Percentiles rank a stretch among this genome's conserved stretches.
Conservation (phyloP, 1,140 invertebrate species). For the Drosophila saltans region DNA sequence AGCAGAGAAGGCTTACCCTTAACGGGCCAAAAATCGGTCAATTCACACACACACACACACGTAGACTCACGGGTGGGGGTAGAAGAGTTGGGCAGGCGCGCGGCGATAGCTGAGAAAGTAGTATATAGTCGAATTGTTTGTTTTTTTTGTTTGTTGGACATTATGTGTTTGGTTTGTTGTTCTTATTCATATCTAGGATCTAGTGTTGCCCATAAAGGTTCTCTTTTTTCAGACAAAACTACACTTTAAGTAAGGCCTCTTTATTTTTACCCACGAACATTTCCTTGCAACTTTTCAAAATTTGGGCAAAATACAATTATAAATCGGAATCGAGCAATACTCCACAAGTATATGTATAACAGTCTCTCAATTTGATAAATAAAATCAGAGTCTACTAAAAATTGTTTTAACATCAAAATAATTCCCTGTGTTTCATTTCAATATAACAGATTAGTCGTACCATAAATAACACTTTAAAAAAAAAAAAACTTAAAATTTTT, state of each 20-base stretch:
- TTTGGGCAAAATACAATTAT: too few species aligned
- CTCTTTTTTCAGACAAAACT: too few species aligned
- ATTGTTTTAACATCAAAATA: background rate
- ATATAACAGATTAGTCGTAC: background rate
- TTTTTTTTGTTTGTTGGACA: conserved; percentile 1
- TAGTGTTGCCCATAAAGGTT: background rate
- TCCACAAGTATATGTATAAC: background rate
- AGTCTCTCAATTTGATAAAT: background rate
- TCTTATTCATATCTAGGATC: background rate
- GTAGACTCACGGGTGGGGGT: conserved; percentile 42
- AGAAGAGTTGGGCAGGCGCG: conserved; percentile 46
- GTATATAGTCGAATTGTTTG: conserved; percentile 40
- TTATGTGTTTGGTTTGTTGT: conserved; percentile 6
- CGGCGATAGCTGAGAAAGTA: conserved; percentile 49
- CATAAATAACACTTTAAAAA: background rate
- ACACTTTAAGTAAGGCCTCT: too few species aligned
- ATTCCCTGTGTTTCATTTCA: background rate
- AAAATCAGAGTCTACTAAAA: background rate
- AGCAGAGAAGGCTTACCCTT: conserved; percentile 66
- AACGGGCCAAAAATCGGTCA: conserved; percentile 50
- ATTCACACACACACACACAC: conserved; percentile 39
- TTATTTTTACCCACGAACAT: too few species aligned
- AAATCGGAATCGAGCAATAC: too few species aligned
- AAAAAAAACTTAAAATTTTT: background rate
- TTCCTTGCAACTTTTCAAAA: too few species aligned